Percentiles rank a stretch among this genome's conserved stretches.
Evolutionary conservation across 2,113 vertebrate species (phyloP).

Genomic region (Accipiter virgatus): DNA sequence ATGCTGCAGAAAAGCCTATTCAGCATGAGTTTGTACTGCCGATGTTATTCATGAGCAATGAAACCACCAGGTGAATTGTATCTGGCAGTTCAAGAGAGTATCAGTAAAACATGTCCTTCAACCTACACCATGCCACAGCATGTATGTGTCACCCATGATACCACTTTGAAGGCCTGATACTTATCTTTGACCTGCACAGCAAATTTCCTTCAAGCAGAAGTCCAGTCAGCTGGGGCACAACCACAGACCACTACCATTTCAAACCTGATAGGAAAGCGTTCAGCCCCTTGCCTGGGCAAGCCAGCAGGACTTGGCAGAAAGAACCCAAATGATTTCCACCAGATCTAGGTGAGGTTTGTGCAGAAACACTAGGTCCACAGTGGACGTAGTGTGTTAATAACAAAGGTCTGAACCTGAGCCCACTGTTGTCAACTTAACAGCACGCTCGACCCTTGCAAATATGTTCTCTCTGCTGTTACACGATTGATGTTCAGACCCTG

Average conservation of each 20-base stretch:
- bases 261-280: neutral
- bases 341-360: neutral
- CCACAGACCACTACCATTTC: neutral
- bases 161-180: neutral
- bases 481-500: neutral
- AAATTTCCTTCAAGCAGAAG: neutral
- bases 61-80: neutral
- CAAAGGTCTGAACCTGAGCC: neutral
- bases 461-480: neutral
- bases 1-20: neutral
- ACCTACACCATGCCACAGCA: neutral
- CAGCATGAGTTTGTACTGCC: neutral
- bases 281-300: neutral
- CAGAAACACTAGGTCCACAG: neutral
- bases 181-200: neutral
- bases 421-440: neutral
- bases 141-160: neutral
- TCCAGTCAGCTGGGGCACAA: neutral
- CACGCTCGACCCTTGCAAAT: neutral
- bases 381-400: neutral
- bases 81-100: neutral
- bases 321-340: neutral
- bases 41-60: neutral
- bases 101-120: neutral
- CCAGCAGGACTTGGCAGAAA: neutral